Percentiles rank a stretch among this genome's conserved stretches.
Evolutionary conservation across 2,113 vertebrate genomes (phyloP).

Genomic region (Brachirus orientalis): DNA sequence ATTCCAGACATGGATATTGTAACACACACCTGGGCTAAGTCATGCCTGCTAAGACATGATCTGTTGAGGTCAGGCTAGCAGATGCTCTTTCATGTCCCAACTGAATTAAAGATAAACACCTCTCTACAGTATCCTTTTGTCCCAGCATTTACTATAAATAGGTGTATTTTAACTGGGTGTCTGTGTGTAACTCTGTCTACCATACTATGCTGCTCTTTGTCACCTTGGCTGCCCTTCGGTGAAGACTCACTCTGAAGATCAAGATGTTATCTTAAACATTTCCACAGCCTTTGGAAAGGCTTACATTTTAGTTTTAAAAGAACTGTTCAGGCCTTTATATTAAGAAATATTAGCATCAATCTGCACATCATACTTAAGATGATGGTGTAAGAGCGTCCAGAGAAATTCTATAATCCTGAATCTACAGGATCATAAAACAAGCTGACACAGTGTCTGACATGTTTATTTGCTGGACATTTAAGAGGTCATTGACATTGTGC

Average conservation of each 20-base stretch:
- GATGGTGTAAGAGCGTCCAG: no score
- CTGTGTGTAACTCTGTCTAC: constrained; percentile 44
- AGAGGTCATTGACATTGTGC: no score
- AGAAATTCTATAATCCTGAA: no score
- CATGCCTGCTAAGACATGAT: constrained; percentile 17
- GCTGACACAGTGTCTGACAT: no score
- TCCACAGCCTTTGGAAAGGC: background rate
- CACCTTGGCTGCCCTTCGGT: constrained; percentile 28
- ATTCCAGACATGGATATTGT: constrained; percentile 69
- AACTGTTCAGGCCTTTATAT: no score
- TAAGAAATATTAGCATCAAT: no score
- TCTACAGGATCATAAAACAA: no score
- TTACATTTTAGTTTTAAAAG: background rate
- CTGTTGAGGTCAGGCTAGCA: constrained; percentile 51
- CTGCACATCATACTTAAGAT: no score
- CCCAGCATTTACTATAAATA: constrained; percentile 61
- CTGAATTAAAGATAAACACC: constrained; percentile 78
- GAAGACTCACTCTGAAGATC: constrained; percentile 10
- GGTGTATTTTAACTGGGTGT: constrained; percentile 53
- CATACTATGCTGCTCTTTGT: constrained; percentile 19
- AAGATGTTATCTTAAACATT: constrained; percentile 35
- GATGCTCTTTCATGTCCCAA: constrained; percentile 67
- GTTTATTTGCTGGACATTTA: no score
- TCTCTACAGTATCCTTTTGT: constrained; percentile 55
- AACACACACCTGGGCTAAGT: constrained; percentile 62